Base-by-base conservation (phyloP, 2,113 vertebrate species). In the Heliornis fulica region DNA sequence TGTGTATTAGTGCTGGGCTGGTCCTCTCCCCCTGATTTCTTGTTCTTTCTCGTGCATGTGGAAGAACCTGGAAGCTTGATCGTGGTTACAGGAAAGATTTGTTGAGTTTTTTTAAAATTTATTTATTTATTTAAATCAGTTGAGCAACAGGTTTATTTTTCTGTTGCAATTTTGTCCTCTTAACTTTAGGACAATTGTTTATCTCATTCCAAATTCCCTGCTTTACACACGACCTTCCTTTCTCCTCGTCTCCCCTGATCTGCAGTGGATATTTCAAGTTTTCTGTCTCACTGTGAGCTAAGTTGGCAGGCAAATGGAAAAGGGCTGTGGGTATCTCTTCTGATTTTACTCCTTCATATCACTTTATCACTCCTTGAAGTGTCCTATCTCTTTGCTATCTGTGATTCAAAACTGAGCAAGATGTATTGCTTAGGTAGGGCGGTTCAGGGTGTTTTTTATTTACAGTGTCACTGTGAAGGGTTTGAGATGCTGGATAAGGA, bases 401-500 rank as follows among this genome's bases (percentile, higher is more conserved):
- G 69, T 3, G 0, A 79, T 61, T 63, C 25, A 79, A 68, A 75
- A 40, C 60, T 28, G 22, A 11, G 11, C 23, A 41, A 53, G 71
- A n/a, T n/a, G 31, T 3, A 2, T 53, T 84, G 64, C 56, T 53
- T 40, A 56, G 45, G 65, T 26, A 32, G 77, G 13, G 8, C 4
- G 38, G n/a, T 40, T 57, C 61, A 13, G 57, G 10, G 7, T 4
- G 41, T 5, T 15, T 56, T 95, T 68, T 43, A 34, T 68, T 86
- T 66, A 13, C 31, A 0, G 15, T 61, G 13, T 51, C 72, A 7
- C 29, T 31, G 43, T 34, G 57, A 7, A 66, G 34, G 59, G 25
- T 34, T 25, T 20, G 45, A 91, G 78, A 75, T 88, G 51, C 7
- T 50, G 65, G 79, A 43, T 93, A 61, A 96, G 32, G 93, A 81